Evolutionary conservation across 2,113 vertebrate genomes (phyloP).

Genomic region (Xiphias gladius): DNA sequence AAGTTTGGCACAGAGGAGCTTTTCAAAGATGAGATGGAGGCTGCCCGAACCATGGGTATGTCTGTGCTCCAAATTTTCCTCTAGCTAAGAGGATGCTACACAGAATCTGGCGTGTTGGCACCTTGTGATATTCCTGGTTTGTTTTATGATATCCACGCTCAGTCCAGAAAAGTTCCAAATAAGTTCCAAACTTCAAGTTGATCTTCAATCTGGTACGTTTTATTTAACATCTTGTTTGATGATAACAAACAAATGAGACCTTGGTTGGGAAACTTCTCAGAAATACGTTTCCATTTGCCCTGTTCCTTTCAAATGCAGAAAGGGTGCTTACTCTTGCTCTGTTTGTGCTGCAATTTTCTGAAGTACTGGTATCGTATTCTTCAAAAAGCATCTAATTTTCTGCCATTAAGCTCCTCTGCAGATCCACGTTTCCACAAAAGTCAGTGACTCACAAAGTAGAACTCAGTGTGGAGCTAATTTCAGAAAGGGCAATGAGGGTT

Average conservation of each 20-base stretch:
- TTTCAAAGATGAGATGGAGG: conserved; percentile 97
- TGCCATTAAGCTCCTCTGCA: no score
- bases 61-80: background rate
- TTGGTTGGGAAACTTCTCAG: background rate
- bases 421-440: background rate
- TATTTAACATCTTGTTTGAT: background rate
- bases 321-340: background rate
- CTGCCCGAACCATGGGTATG: conserved; percentile 79
- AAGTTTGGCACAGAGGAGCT: conserved; percentile 99
- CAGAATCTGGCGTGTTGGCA: background rate
- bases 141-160: background rate
- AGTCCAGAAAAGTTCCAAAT: background rate
- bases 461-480: background rate
- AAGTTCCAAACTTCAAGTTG: background rate
- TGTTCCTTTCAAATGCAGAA: background rate
- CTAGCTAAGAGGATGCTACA: background rate
- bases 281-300: background rate
- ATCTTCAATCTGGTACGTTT: background rate
- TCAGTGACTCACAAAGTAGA: background rate
- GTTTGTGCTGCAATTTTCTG: background rate
- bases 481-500: background rate
- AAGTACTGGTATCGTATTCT: no score
- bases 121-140: background rate
- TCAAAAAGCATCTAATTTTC: background rate
- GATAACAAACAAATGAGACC: background rate